Base-by-base conservation (phyloP, 2,797 vertebrate genomes). In the Diglossa cyanea region DNA sequence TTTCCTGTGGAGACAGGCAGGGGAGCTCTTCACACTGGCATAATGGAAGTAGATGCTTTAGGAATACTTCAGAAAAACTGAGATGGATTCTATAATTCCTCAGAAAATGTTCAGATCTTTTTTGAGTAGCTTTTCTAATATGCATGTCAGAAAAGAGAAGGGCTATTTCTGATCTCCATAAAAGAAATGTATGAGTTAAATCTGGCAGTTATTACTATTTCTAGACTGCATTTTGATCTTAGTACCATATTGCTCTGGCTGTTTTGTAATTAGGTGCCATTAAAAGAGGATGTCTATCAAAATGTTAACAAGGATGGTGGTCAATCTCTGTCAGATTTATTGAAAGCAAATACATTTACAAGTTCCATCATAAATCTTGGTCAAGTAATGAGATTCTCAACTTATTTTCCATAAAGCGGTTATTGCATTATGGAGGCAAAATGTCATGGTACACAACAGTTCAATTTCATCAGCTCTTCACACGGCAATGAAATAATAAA, bases 341-440 rank as follows among this genome's bases (percentile, higher is more conserved):
- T 94, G 88, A 95, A 95, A 91, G 42, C 74, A 95, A 97, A 94
- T 93, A 90, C 39, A 87, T 95, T 95, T 94, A 65, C 45, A 88
- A 93, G 57, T 68, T 85, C 61, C 35, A 30, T 78, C 74, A 81
- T 94, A 97, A 94, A 97, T 94, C 73, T 86, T 85, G 77, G 70
- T 91, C 77, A 93, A 94, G 65, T 96, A 94, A 93, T 75, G 68
- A 94, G 60, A 90, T 86, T 91, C 73, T 65, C 72, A 93, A 95
- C 90, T 94, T 96, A 89, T 95, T 96, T 96, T 95, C 65, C 72
- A 93, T 90, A 93, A 94, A 93, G 58, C 3, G 5, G 55, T 92
- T 93, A 96, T 93, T 94, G 79, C 68, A 80, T 95, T 93, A 80
- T 80, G 79, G 65, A 90, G 61, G 65, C 76, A 93, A 94, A 92